phyloP scores from a whole-genome alignment of 1,140 invertebrate species.

The Drosophila dunni region DNA sequence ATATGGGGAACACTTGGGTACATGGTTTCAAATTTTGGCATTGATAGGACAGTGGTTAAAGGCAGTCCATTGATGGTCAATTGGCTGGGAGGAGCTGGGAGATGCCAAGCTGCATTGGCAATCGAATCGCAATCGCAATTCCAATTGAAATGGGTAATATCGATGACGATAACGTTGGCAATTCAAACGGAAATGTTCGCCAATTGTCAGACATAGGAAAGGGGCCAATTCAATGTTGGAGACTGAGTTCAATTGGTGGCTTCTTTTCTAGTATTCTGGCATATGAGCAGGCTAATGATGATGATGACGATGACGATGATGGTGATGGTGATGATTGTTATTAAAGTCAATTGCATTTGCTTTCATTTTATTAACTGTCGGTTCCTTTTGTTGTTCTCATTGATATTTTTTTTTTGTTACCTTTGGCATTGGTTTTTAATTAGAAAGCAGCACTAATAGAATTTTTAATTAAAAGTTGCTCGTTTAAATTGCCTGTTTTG shows the following conservation, averaged over 20 bases:
- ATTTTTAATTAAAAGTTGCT: slow-evolving; percentile 81
- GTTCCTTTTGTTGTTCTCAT: background rate
- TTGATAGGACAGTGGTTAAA: slow-evolving; percentile 29
- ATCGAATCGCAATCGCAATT: slow-evolving; percentile 39
- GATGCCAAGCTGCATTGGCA: slow-evolving; percentile 4
- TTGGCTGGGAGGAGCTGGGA: slow-evolving; percentile 55
- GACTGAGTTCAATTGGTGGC: slow-evolving; percentile 4
- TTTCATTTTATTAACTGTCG: slow-evolving; percentile 58
- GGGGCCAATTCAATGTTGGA: background rate
- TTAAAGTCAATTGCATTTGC: slow-evolving; percentile 63
- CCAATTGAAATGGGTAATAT: slow-evolving; percentile 55
- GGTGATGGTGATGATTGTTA: slow-evolving; percentile 46
- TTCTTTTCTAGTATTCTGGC: background rate
- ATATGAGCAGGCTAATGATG: slow-evolving; percentile 29
- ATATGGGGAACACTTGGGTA: slow-evolving; percentile 11
- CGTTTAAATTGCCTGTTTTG: slow-evolving; percentile 26
- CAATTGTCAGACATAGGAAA: slow-evolving; percentile 30
- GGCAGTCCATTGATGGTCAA: slow-evolving; percentile 67
- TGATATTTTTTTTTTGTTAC: slow-evolving; percentile 35
- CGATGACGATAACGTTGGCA: slow-evolving; percentile 51
- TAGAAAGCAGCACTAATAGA: slow-evolving; percentile 78
- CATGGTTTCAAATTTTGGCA: slow-evolving; percentile 15
- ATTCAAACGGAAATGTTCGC: slow-evolving; percentile 60
- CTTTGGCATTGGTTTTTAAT: slow-evolving; percentile 66
- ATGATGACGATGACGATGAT: slow-evolving; percentile 2